Evolutionary conservation across 1,140 invertebrate genomes (phyloP), one percentile per base, ranked within the genome.

Genomic region (Trichomalopsis sarcophagae): DNA sequence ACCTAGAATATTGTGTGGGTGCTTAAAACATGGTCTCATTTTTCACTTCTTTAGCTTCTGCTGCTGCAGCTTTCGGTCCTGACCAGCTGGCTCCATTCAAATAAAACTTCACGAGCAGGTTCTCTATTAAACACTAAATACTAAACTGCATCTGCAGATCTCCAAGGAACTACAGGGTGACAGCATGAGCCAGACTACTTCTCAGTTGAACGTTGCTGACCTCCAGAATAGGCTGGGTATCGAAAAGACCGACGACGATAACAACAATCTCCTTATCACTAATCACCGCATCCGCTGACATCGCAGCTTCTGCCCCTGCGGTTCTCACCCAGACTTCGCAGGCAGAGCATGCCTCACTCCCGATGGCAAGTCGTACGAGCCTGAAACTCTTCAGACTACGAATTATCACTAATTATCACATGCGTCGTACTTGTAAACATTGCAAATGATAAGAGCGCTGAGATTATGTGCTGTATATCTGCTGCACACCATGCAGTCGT

Each of bases 31-130:
- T n/a, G n/a, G n/a, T n/a, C n/a, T n/a, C n/a, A n/a, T n/a, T n/a
- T n/a, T n/a, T n/a, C n/a, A n/a, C n/a, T n/a, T n/a, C n/a, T n/a
- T n/a, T n/a, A n/a, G n/a, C n/a, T n/a, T n/a, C n/a, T n/a, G n/a
- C n/a, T n/a, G n/a, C n/a, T n/a, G n/a, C n/a, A n/a, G n/a, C n/a
- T n/a, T n/a, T n/a, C n/a, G n/a, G n/a, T n/a, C n/a, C n/a, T n/a
- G n/a, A n/a, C n/a, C n/a, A n/a, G n/a, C n/a, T n/a, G n/a, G n/a
- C n/a, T n/a, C n/a, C n/a, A n/a, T n/a, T n/a, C n/a, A n/a, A n/a
- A n/a, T n/a, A n/a, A n/a, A n/a, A n/a, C n/a, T n/a, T n/a, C 97
- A 99, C 89, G 97, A 98, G 87, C 97, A 98, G 89, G 98, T 98
- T 1, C 91, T 99, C 0, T 95, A 97, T 88, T 99, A 97, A n/a